Evolutionary conservation across 64 coral and sea anemone genomes (phyloP), one percentile per base, ranked within the genome.

Genomic region (Montipora cactus): DNA sequence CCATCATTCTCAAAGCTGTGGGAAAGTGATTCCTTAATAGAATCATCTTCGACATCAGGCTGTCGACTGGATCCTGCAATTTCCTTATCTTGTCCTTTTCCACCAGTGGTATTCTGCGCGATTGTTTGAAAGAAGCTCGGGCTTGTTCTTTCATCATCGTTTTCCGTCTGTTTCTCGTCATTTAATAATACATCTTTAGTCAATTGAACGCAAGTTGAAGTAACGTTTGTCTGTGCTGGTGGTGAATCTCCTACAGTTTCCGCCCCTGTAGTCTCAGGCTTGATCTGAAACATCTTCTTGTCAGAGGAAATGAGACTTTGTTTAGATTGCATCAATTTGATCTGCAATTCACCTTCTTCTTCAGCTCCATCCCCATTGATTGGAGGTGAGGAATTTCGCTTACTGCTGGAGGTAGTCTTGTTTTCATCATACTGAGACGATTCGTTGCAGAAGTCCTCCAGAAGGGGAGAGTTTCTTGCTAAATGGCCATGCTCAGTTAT

Each of bases 401-500:
- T 83, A n/a, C 0, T 8, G 19, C 0, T 45, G 15, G 20, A 5
- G 21, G 3, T 59, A 12, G 20, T 58, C 0, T 23, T 19, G 21
- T 81, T 51, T 21, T 14, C 20, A 12, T 49, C 59, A 16, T 86
- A 59, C 25, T 72, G 7, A 5, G 8, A 12, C 46, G 66, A 16
- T 51, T 86, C 18, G 50, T 50, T 64, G 71, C 18, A 5, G 9
- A 86, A n/a, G 7, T 22, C 21, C 9, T 71, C 82, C 47, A n/a
- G 10, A n/a, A 45, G 8, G 13, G 46, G 20, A 49, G 82, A 86
- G 61, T 16, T 71, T 15, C 66, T 16, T 71, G 13, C 11, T 47
- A 86, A 19, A 19, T 51, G 16, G 14, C 64, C 82, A 72, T 86
- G 64, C 66, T 86, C 82, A 10, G 44, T 49, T 5, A 86, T 86